Evolutionary conservation across 1,140 invertebrate genomes (phyloP).

Genomic region (Psilanteris sp.): DNA sequence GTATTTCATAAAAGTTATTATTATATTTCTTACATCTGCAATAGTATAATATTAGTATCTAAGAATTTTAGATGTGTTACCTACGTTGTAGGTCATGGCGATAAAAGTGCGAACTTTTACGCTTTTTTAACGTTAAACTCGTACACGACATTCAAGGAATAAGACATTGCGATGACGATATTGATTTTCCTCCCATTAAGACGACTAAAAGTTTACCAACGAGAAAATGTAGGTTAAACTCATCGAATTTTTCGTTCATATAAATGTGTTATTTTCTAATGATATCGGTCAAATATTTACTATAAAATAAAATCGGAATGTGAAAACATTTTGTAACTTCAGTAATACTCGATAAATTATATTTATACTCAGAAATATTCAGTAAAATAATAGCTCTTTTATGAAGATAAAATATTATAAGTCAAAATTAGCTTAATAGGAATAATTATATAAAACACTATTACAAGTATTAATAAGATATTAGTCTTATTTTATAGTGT

Average conservation of each 20-base stretch:
- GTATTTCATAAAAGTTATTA: too few relatives aligned
- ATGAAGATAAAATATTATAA: too few relatives aligned
- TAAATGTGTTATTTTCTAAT: slow-evolving; percentile 13
- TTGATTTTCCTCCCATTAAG: slow-evolving; percentile 43
- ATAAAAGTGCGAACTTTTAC: slow-evolving; percentile 17
- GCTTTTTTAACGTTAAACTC: slow-evolving; percentile 11
- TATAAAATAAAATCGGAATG: neutral
- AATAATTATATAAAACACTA: too few relatives aligned
- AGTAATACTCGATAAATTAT: too few relatives aligned
- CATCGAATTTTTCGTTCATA: slow-evolving; percentile 20
- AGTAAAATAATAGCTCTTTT: too few relatives aligned
- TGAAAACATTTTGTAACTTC: neutral
- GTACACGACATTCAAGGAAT: slow-evolving; percentile 6
- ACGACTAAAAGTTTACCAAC: slow-evolving; percentile 39
- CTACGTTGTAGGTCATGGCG: slow-evolving; percentile 13
- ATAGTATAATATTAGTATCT: too few relatives aligned
- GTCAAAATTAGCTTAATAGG: too few relatives aligned
- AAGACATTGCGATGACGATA: slow-evolving; percentile 42
- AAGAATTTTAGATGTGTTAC: too few relatives aligned
- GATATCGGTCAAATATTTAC: neutral
- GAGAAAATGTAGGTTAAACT: slow-evolving; percentile 55
- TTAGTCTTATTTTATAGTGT: too few relatives aligned
- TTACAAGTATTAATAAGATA: too few relatives aligned
- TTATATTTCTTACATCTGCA: too few relatives aligned
- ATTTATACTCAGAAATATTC: too few relatives aligned